phyloP scores from a whole-genome alignment of 2,113 vertebrate genomes.

The Enhydra lutris region DNA sequence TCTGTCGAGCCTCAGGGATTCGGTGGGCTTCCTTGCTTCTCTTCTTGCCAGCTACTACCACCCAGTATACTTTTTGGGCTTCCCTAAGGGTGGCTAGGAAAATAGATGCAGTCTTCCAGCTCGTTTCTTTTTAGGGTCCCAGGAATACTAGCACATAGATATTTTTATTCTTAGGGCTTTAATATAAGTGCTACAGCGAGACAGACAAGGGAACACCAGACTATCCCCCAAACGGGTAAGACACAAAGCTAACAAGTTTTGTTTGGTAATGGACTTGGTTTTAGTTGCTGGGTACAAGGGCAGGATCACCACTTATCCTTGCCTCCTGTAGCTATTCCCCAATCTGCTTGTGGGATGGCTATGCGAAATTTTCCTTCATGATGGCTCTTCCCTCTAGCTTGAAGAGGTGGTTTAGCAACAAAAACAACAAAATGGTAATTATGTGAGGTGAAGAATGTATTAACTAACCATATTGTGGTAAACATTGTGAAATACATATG shows the following conservation, averaged over 20 bases:
- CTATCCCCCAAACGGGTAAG: neutral
- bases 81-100: neutral
- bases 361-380: neutral
- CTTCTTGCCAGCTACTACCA: neutral
- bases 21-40: neutral
- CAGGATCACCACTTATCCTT: neutral
- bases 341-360: neutral
- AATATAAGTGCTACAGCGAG: neutral
- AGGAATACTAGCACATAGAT: neutral
- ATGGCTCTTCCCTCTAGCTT: neutral
- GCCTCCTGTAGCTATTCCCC: neutral
- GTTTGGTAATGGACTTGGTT: neutral
- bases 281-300: neutral
- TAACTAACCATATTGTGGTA: neutral
- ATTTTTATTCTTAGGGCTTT: neutral
- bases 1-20: neutral
- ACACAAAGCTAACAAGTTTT: neutral
- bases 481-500: neutral
- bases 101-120: neutral
- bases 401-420: neutral
- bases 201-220: neutral
- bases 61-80: neutral
- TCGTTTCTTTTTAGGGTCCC: neutral
- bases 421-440: neutral
- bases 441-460: neutral